Conservation (phyloP, 2,797 vertebrate genomes). For the Chaetodon trifasciatus region DNA sequence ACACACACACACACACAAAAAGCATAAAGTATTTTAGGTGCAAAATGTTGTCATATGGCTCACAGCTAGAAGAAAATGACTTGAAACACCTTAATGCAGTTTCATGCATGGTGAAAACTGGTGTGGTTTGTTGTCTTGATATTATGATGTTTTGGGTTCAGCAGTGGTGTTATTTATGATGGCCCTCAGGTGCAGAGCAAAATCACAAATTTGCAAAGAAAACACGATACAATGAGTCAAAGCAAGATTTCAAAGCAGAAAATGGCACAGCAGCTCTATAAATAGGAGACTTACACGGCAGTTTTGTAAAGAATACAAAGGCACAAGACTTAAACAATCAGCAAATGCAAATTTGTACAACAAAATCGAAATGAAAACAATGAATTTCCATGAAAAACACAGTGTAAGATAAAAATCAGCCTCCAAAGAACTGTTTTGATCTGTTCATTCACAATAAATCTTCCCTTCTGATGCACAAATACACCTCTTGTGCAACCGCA, state of each 20-base stretch:
- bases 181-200: slow-evolving; percentile 42
- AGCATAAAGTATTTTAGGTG: slow-evolving; percentile 51
- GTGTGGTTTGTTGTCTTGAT: slow-evolving; percentile 29
- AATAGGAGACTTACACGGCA: background rate
- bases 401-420: background rate
- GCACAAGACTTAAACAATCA: background rate
- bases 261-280: slow-evolving; percentile 14
- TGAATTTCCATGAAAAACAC: background rate
- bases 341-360: background rate
- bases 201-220: slow-evolving; percentile 44
- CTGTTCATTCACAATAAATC: background rate
- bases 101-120: slow-evolving; percentile 4
- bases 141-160: slow-evolving; percentile 45
- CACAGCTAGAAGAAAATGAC: slow-evolving; percentile 36
- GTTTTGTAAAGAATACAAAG: slow-evolving; percentile 11
- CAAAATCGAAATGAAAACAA: background rate
- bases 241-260: slow-evolving; percentile 30
- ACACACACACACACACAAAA: slow-evolving; percentile 45
- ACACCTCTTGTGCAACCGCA: background rate
- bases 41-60: slow-evolving; percentile 62
- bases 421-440: background rate
- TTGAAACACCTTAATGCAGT: slow-evolving; percentile 49
- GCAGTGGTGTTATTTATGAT: slow-evolving; percentile 52
- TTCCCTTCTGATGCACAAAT: slow-evolving; percentile 2
- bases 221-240: slow-evolving; percentile 53